Evolutionary conservation across 2,888 invertebrate genomes (phyloP).

Genomic region (Thymelicus sylvestris): DNA sequence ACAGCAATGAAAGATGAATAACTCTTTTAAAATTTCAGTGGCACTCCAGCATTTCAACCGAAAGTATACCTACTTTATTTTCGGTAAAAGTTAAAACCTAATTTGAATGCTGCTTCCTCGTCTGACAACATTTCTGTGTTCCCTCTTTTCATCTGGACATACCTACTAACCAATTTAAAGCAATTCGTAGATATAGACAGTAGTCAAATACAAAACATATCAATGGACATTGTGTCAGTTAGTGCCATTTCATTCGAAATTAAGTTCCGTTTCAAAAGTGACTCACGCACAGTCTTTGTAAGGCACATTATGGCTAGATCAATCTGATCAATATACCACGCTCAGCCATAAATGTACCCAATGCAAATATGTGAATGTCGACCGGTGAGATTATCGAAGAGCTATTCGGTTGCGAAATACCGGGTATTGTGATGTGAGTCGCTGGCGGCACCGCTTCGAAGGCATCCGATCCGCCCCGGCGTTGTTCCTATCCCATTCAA

Average conservation of each 20-base stretch:
- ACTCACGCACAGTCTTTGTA: conserved; percentile 16
- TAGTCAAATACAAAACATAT: too few relatives aligned
- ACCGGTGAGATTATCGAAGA: conserved; percentile 54
- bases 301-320: conserved; percentile 16
- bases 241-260: neutral
- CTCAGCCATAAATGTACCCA: conserved; percentile 38
- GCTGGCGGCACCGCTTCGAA: conserved; percentile 46
- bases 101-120: too few relatives aligned
- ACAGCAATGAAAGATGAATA: too few relatives aligned
- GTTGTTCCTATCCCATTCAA: conserved; percentile 45
- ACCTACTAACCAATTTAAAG: too few relatives aligned
- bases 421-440: conserved; percentile 59
- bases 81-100: too few relatives aligned
- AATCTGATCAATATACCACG: conserved; percentile 28
- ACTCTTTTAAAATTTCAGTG: too few relatives aligned
- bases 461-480: conserved; percentile 52
- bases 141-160: too few relatives aligned
- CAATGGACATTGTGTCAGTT: too few relatives aligned
- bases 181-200: too few relatives aligned
- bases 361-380: conserved; percentile 55
- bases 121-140: too few relatives aligned
- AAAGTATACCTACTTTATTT: too few relatives aligned
- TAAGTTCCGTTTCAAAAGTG: conserved; percentile 20
- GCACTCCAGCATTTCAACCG: too few relatives aligned
- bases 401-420: conserved; percentile 56